phyloP scores from a whole-genome alignment of 2,888 invertebrate genomes.

The Julus scanicus region DNA sequence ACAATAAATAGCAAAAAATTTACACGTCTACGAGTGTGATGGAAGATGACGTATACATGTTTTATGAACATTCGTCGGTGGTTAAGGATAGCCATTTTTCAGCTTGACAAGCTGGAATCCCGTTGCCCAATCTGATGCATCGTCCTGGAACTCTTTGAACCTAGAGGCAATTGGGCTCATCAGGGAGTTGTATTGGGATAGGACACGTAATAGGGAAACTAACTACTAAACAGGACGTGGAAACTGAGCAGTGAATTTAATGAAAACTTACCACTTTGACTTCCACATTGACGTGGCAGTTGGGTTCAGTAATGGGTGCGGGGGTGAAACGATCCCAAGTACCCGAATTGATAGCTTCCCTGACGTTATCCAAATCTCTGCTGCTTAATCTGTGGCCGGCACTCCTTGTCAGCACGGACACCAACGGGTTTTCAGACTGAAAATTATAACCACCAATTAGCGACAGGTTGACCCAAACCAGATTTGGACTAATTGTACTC shows the following conservation, averaged over 20 bases:
- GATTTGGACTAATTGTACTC: no score
- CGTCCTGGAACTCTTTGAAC: slow-evolving; percentile 60
- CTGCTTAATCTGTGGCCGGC: slow-evolving; percentile 1
- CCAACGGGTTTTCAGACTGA: slow-evolving; percentile 49
- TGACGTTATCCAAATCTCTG: slow-evolving; percentile 50
- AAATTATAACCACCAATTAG: not conserved
- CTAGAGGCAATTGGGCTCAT: slow-evolving; percentile 54
- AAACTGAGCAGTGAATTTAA: not conserved
- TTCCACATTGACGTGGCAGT: slow-evolving; percentile 59
- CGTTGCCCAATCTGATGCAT: slow-evolving; percentile 59
- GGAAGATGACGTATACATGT: not conserved
- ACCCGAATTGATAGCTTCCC: slow-evolving; percentile 52
- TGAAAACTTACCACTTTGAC: slow-evolving; percentile 57
- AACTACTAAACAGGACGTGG: no score
- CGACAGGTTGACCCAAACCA: no score
- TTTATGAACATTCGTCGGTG: slow-evolving; percentile 53
- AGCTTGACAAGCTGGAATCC: slow-evolving; percentile 60
- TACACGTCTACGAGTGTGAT: not conserved
- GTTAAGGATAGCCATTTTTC: slow-evolving; percentile 58
- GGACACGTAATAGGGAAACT: not conserved
- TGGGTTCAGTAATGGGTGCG: slow-evolving; percentile 53
- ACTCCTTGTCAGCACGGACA: not conserved
- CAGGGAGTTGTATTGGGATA: not conserved
- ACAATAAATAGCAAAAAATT: slow-evolving; percentile 34
- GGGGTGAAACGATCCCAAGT: slow-evolving; percentile 56